phyloP scores from a whole-genome alignment of 2,113 vertebrate genomes.

The Pseudorectes ferrugineus region DNA sequence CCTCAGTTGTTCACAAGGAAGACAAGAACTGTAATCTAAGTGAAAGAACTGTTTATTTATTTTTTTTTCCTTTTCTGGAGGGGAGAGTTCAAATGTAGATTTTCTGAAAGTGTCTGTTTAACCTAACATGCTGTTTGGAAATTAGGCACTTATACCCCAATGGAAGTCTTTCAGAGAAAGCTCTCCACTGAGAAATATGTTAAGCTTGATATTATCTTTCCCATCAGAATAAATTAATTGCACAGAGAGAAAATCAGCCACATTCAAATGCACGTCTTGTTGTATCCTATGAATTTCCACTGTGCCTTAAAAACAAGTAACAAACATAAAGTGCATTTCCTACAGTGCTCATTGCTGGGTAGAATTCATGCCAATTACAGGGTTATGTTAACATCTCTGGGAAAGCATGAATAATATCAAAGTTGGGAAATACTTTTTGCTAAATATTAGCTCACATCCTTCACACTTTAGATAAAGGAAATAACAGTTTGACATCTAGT shows the following conservation, averaged over 20 bases:
- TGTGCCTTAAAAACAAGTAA: conserved; percentile 4
- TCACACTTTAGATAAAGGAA: background rate
- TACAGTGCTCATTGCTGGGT: background rate
- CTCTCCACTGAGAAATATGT: background rate
- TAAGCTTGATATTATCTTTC: background rate
- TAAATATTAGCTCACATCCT: background rate
- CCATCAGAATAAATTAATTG: conserved; percentile 11
- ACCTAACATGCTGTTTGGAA: background rate
- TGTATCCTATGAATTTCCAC: conserved; percentile 1
- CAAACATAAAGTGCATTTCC: background rate
- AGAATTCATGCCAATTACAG: background rate
- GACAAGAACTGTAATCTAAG: background rate
- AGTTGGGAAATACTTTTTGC: background rate
- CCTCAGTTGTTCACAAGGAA: background rate
- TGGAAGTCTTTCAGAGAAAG: background rate
- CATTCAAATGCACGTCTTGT: background rate
- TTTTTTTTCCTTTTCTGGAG: background rate
- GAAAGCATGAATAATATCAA: background rate
- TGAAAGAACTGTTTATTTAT: background rate
- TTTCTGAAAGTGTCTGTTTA: background rate
- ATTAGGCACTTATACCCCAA: background rate
- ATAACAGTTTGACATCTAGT: background rate
- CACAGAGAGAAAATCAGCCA: background rate
- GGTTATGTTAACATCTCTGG: background rate
- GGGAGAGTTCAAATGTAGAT: background rate